Evolutionary conservation across 2,888 invertebrate genomes (phyloP).

Genomic region (Poecilobothrus nobilitatus): DNA sequence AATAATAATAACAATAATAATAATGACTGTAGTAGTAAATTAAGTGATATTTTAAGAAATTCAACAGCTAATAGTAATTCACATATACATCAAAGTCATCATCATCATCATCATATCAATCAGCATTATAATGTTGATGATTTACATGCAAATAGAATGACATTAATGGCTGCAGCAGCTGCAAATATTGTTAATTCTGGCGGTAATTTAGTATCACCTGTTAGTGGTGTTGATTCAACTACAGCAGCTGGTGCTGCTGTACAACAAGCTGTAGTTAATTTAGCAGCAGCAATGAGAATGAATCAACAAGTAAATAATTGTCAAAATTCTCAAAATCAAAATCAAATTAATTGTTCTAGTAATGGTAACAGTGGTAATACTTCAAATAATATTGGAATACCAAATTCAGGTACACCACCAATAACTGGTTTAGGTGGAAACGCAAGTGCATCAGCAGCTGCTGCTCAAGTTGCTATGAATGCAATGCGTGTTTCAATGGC

Average conservation of each 20-base stretch:
- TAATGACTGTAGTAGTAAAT: slow-evolving; percentile 54
- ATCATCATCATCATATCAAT: slow-evolving; percentile 32
- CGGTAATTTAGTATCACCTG: slow-evolving; percentile 42
- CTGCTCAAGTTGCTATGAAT: slow-evolving; percentile 51
- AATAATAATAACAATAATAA: slow-evolving; percentile 47
- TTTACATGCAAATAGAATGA: slow-evolving; percentile 54
- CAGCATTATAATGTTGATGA: slow-evolving; percentile 60
- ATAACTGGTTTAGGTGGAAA: slow-evolving; percentile 31
- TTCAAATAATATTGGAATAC: slow-evolving; percentile 23
- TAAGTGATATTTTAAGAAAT: slow-evolving; percentile 37
- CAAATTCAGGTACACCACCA: slow-evolving; percentile 35
- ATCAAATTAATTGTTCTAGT: not conserved
- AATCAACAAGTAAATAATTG: slow-evolving; percentile 34
- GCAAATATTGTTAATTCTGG: slow-evolving; percentile 47
- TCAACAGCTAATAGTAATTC: slow-evolving; percentile 43
- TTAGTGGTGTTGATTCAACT: slow-evolving; percentile 43
- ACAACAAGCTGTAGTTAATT: slow-evolving; percentile 64
- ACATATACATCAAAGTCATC: slow-evolving; percentile 49
- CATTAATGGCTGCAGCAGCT: slow-evolving; percentile 61
- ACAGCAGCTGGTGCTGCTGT: slow-evolving; percentile 55
- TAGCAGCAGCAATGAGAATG: slow-evolving; percentile 69
- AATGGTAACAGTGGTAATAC: not conserved
- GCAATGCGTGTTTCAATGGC: slow-evolving; percentile 54
- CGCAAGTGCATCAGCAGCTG: slow-evolving; percentile 40
- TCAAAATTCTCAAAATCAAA: slow-evolving; percentile 11